Base-by-base conservation (phyloP, 2,113 vertebrate species). In the Halcyon senegalensis region DNA sequence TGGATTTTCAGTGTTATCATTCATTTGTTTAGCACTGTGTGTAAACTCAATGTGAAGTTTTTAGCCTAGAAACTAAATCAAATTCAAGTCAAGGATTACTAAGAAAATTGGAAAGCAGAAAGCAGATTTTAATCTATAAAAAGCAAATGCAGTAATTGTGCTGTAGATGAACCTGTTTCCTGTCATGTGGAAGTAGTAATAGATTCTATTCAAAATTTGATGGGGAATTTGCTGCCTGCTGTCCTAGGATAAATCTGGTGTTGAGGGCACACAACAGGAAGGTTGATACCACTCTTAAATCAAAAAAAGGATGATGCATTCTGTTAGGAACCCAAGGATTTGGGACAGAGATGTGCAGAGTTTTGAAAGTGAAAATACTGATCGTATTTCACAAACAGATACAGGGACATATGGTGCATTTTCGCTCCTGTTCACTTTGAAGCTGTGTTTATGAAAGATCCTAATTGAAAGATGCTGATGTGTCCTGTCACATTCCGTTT, bases 321-420 rank as follows among this genome's bases (percentile, higher is more conserved):
- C 5, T 35, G 13, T 64, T 87, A 75, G 39, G 79, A 73, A 79
- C 6, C 72, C 58, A 73, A 76, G 35, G 50, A 16, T 77, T 80
- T 88, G 41, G 21, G 15, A 31, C 28, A 63, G 53, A 59, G 17
- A 20, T 62, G 8, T n/a, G 41, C 41, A 74, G 53, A 43, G 16
- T 16, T 80, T 37, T 85, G 17, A 77, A 78, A 30, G 13, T 41
- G 66, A 74, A 31, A 28, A 31, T 6, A 7, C 30, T 62, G 60
- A 5, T 72, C 1, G 1, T 41, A 5, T 16, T 89, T 63, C 4
- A 13, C 3, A 13, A 43, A 41, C 3, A 1, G n/a, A 16, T 1
- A 19, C 12, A 9, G 3, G 3, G 4, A 37, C 1, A 0, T 58
- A 9, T 7, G 31, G 28, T 58, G 19, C 69, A 12, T 89, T 70